Base-by-base conservation (phyloP, 2,888 invertebrate species). In the Pandemis cinnamomeana region DNA sequence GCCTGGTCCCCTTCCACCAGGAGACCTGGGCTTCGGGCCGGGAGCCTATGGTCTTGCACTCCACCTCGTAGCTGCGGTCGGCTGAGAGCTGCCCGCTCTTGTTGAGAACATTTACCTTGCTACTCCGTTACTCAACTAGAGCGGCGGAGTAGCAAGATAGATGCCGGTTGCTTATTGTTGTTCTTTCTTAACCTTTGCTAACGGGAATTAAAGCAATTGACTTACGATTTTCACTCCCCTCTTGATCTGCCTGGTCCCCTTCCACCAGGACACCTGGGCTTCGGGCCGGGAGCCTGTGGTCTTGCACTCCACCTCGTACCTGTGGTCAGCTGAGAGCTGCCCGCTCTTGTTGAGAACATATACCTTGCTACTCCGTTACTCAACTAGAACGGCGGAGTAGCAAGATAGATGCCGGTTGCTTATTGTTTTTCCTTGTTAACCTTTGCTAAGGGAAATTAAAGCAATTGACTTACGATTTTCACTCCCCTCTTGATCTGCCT, bases 191-290 rank as follows among this genome's bases (percentile, higher is more conserved):
- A 11, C 1, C 7, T 15, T 15, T 7, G 20, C 67, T 27, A 27
- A 1, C 27, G 2, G 27, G 27, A 27, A 27, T 27, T 27, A 27
- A 27, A 27, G 27, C 27, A 27, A 27, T 27, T 27, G 27, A 95
- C 97, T 97, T 91, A 98, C 98, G 89, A 96, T 97, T 92, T 97
- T 97, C 72, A 97, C 96, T 88, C 96, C 95, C 87, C 96, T 95
- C 91, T 97, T 97, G 79, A 98, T 95, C 89, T 96, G 97, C 82
- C 96, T 95, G 86, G 96, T 97, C 82, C 96, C 97, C 88, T 97
- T 97, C 97, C 97, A 98, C 98, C 98, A 98, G 66, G 97, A 97
- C 85, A 98, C n/a, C n/a, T 96, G 95, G 4, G 98, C 98, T 78
- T 97, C 96, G 7, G 98, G 98, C 78, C 97, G 95, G 13, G 98